Percentiles rank a stretch among this genome's conserved stretches.
Evolutionary conservation across 1,140 invertebrate genomes (phyloP).

Genomic region (Uloborus diversus): DNA sequence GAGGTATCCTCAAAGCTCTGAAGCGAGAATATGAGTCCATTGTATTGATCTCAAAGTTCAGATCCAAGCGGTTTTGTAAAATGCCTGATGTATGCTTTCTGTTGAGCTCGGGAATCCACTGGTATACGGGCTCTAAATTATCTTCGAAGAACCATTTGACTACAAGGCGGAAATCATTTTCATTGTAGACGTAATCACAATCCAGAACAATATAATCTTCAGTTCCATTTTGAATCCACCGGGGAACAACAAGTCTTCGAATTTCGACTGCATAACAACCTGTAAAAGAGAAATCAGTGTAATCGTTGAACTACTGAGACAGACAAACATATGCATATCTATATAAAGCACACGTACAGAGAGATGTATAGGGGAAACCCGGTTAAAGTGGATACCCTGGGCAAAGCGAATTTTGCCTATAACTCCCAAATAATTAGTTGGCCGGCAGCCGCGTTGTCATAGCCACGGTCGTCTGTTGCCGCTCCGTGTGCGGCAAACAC

Average conservation of each 20-base stretch:
- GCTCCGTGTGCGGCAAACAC: no score
- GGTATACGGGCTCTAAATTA: conserved; percentile 74
- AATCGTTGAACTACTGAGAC: not conserved
- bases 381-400: no score
- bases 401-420: no score
- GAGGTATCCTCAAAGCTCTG: conserved; percentile 78
- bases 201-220: conserved; percentile 75
- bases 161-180: conserved; percentile 71
- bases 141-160: conserved; percentile 83
- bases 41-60: conserved; percentile 74
- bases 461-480: no score
- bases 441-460: no score
- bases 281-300: not conserved
- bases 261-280: conserved; percentile 69
- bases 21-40: conserved; percentile 72
- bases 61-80: conserved; percentile 74
- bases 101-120: conserved; percentile 76
- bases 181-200: conserved; percentile 75
- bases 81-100: conserved; percentile 72
- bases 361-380: no score
- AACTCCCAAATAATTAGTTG: no score
- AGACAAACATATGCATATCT: not conserved
- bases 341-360: not conserved
- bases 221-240: conserved; percentile 74
- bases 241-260: conserved; percentile 74